Percentiles rank a stretch among this genome's conserved stretches.
Evolutionary conservation across 2,113 vertebrate species (phyloP).

Genomic region (Tympanuchus pallidicinctus): DNA sequence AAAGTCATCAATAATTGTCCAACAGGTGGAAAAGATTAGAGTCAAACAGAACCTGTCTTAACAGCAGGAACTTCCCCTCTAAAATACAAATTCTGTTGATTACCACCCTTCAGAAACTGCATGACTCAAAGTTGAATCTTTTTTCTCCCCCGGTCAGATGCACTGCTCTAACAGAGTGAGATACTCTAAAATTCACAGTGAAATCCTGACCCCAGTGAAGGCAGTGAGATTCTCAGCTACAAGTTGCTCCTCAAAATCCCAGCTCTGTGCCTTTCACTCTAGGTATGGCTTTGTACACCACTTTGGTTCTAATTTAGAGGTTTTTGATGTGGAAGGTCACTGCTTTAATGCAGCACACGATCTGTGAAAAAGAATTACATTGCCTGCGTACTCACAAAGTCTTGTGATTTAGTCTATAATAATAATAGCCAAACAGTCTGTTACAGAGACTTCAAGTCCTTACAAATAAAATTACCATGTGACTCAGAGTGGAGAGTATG

Average conservation of each 20-base stretch:
- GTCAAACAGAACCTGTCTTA: neutral
- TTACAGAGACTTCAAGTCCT: neutral
- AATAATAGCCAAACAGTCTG: neutral
- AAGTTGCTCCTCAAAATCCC: neutral
- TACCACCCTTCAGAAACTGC: neutral
- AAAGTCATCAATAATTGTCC: slow-evolving; percentile 56
- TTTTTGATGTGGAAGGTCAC: neutral
- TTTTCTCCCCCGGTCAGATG: neutral
- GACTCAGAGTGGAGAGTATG: neutral
- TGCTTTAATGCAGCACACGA: accelerated
- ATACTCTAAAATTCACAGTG: neutral
- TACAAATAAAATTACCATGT: neutral
- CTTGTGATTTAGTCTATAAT: neutral
- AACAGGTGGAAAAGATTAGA: slow-evolving; percentile 27
- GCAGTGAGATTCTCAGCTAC: neutral
- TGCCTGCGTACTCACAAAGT: neutral
- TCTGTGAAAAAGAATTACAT: neutral
- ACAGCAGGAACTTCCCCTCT: neutral
- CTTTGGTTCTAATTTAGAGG: neutral
- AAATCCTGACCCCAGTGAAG: accelerated
- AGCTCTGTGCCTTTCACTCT: neutral
- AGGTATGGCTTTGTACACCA: neutral
- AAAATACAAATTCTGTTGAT: neutral
- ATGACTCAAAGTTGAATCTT: neutral
- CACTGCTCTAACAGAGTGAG: neutral